These are phyloP conservation scores for Echeneis naucrates DNA, from an alignment of 2,797 vertebrate genomes.

Conservation along the genomic window DNA sequence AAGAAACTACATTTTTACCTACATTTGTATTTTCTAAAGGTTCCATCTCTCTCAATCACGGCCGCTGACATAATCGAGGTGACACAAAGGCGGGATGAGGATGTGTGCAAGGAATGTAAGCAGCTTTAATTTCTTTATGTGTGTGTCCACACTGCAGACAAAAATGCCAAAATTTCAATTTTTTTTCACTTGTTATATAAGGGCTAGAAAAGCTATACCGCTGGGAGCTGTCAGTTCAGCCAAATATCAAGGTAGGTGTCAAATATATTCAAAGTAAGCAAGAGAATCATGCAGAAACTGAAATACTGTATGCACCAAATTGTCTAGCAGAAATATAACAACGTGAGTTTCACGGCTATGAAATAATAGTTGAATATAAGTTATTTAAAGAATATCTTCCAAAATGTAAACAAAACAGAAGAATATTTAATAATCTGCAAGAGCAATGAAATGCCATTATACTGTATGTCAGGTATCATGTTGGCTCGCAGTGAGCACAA, in stretches of 20 bases:
- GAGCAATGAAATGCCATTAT: background rate
- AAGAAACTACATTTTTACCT: background rate
- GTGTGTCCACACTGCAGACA: constrained; percentile 11
- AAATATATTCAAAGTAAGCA: constrained; percentile 4
- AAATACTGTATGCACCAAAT: background rate
- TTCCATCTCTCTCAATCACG: background rate
- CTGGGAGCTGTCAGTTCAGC: constrained; percentile 3
- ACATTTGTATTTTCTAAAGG: background rate
- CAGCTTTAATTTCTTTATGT: background rate
- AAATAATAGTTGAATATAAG: background rate
- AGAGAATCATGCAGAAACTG: background rate
- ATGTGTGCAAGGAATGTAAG: constrained; percentile 5
- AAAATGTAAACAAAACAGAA: background rate
- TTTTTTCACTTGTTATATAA: background rate
- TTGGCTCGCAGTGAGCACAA: constrained; percentile 13
- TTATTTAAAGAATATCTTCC: background rate
- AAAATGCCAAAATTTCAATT: background rate
- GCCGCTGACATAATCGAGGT: background rate
- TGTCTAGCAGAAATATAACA: background rate
- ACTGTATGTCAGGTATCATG: background rate
- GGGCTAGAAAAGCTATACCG: background rate
- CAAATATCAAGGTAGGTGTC: constrained; percentile 8
- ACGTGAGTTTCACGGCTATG: background rate
- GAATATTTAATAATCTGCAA: background rate
- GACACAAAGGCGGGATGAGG: background rate